These are phyloP conservation scores for Aleiodes alternator DNA, from an alignment of 2,888 invertebrate species.

Conservation along the genomic window DNA sequence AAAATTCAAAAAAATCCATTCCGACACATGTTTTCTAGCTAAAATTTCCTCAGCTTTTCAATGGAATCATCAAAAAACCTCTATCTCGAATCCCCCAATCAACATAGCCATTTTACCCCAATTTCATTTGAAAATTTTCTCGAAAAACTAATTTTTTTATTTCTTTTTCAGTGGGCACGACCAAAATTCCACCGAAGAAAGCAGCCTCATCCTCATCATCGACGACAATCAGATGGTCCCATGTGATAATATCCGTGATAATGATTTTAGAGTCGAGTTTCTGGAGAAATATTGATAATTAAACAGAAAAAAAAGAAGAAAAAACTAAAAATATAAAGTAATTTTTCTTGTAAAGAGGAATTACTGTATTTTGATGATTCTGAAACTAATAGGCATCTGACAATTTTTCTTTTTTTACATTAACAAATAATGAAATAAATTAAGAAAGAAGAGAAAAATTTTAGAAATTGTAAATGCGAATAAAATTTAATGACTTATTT, in stretches of 20 bases:
- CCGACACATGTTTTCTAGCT: too few relatives aligned
- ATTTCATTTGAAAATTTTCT: neutral
- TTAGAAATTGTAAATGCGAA: too few relatives aligned
- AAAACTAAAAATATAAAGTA: neutral
- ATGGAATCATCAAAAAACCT: too few relatives aligned
- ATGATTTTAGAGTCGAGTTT: conserved; percentile 40
- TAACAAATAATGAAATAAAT: too few relatives aligned
- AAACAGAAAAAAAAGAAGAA: conserved; percentile 27
- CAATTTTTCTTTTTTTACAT: too few relatives aligned
- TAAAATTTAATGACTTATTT: too few relatives aligned
- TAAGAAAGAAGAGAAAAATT: too few relatives aligned
- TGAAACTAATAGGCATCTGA: too few relatives aligned
- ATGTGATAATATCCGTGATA: conserved; percentile 46
- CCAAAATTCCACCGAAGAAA: conserved; percentile 52
- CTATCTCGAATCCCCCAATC: too few relatives aligned
- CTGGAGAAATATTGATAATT: conserved; percentile 36
- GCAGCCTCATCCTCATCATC: conserved; percentile 48
- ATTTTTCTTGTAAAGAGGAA: conserved; percentile 37
- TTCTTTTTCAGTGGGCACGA: conserved; percentile 49
- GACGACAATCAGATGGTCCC: conserved; percentile 36
- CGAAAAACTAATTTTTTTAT: conserved; percentile 16
- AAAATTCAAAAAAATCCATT: too few relatives aligned
- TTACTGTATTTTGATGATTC: conserved; percentile 46
- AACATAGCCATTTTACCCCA: too few relatives aligned
- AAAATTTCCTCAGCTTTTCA: too few relatives aligned